Evolutionary conservation across 2,888 invertebrate genomes (phyloP).

Genomic region (Cinara cedri): DNA sequence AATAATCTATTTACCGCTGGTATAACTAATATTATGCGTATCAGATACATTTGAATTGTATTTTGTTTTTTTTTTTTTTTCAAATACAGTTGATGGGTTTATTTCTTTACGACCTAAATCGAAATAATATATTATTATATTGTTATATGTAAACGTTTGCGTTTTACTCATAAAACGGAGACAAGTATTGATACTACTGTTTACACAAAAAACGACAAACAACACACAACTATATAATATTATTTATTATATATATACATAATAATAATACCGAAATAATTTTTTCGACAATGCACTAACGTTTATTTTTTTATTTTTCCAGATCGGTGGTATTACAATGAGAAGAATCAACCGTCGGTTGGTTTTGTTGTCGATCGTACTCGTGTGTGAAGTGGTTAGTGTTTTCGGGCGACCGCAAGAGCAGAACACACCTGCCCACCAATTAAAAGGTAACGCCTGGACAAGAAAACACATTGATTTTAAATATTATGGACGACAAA

Average conservation of each 20-base stretch:
- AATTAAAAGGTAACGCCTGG: slow-evolving; percentile 32
- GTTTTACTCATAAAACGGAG: neutral
- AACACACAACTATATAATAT: neutral
- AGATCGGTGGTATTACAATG: slow-evolving; percentile 55
- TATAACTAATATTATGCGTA: too few relatives aligned
- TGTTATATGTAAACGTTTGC: too few relatives aligned
- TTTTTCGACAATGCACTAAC: neutral
- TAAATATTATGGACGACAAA: neutral
- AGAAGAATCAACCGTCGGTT: slow-evolving; percentile 57
- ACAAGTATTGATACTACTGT: neutral
- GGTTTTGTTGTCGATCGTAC: slow-evolving; percentile 49
- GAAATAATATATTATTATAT: neutral
- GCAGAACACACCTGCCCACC: neutral
- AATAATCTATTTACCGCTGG: too few relatives aligned
- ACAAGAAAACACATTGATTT: neutral
- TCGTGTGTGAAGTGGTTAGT: slow-evolving; percentile 50
- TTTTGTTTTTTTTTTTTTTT: too few relatives aligned
- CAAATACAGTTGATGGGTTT: neutral
- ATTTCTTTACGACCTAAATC: neutral
- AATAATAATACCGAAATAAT: too few relatives aligned
- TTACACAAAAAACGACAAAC: too few relatives aligned
- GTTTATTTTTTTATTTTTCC: slow-evolving; percentile 20
- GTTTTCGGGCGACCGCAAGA: slow-evolving; percentile 50
- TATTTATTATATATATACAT: too few relatives aligned
- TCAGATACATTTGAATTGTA: too few relatives aligned